A percentile compares a stretch with the other conserved stretches of the same genome.
Evolutionary conservation across 2,113 vertebrate species (phyloP).

Genomic region (Phylloscopus trochilus): DNA sequence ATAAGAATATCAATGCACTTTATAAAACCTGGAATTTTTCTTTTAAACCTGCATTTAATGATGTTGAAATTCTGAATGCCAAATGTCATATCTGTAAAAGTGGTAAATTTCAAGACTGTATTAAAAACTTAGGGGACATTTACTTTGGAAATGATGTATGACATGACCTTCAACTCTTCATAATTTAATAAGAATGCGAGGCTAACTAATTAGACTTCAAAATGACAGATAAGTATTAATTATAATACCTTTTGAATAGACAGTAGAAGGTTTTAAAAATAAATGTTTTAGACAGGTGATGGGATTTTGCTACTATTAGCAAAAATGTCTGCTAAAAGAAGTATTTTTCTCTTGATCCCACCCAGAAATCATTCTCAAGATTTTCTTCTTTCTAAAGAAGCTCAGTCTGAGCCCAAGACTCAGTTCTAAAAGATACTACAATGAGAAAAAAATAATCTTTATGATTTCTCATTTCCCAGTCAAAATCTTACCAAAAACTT

Average conservation of each 20-base stretch:
- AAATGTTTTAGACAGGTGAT: background rate
- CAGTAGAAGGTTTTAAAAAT: background rate
- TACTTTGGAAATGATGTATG: slow-evolving; percentile 6
- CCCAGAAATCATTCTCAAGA: background rate
- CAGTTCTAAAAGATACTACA: background rate
- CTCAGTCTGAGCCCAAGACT: background rate
- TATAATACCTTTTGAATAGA: background rate
- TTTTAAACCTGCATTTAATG: background rate
- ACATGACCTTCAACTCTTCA: slow-evolving; percentile 28
- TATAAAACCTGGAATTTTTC: background rate
- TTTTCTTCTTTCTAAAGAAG: background rate
- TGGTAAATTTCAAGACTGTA: slow-evolving; percentile 7
- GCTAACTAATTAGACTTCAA: slow-evolving; percentile 25
- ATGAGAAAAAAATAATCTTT: background rate
- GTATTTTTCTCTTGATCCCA: background rate
- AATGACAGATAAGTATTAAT: slow-evolving; percentile 35
- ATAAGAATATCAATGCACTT: background rate
- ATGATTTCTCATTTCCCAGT: background rate
- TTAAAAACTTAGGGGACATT: background rate
- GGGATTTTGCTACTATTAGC: background rate
- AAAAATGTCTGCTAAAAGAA: background rate
- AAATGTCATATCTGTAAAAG: background rate
- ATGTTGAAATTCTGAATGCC: background rate
- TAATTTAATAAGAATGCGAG: slow-evolving; percentile 3
- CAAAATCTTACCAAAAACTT: background rate